These are phyloP conservation scores for Denticeps clupeoides DNA, from an alignment of 2,797 vertebrate species.

Conservation along the genomic window DNA sequence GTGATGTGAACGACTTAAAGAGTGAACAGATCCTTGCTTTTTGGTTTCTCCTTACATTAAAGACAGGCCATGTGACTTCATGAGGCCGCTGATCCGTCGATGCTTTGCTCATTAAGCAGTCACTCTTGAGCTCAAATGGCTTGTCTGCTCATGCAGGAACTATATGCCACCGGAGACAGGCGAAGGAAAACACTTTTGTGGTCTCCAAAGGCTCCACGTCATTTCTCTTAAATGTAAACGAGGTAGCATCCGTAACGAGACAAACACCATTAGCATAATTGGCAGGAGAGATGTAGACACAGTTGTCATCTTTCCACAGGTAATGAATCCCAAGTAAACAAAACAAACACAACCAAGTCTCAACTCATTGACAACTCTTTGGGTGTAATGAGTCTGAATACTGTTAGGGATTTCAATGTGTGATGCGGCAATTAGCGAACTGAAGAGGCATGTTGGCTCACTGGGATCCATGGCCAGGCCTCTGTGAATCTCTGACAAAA, in stretches of 20 bases:
- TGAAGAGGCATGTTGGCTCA: not conserved
- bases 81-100: not conserved
- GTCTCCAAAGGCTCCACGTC: slow-evolving; percentile 23
- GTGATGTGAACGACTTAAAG: no score
- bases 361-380: slow-evolving; percentile 20
- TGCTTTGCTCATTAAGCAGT: slow-evolving; percentile 1
- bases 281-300: slow-evolving; percentile 17
- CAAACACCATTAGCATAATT: slow-evolving; percentile 43
- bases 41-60: no score
- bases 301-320: slow-evolving; percentile 24
- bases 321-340: slow-evolving; percentile 34
- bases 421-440: slow-evolving; percentile 1
- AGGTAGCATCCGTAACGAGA: slow-evolving; percentile 24
- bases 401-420: not conserved
- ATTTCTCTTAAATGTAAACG: slow-evolving; percentile 11
- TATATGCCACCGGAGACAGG: slow-evolving; percentile 12
- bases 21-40: no score
- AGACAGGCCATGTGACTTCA: not conserved
- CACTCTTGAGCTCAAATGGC: slow-evolving; percentile 2
- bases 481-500: not conserved
- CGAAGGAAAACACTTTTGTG: slow-evolving; percentile 11
- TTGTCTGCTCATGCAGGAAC: slow-evolving; percentile 9
- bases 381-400: slow-evolving; percentile 8
- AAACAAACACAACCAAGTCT: slow-evolving; percentile 22
- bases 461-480: not conserved